These are phyloP conservation scores for Sebastes diploproa DNA, from an alignment of 2,797 vertebrate genomes.

Conservation along the genomic window DNA sequence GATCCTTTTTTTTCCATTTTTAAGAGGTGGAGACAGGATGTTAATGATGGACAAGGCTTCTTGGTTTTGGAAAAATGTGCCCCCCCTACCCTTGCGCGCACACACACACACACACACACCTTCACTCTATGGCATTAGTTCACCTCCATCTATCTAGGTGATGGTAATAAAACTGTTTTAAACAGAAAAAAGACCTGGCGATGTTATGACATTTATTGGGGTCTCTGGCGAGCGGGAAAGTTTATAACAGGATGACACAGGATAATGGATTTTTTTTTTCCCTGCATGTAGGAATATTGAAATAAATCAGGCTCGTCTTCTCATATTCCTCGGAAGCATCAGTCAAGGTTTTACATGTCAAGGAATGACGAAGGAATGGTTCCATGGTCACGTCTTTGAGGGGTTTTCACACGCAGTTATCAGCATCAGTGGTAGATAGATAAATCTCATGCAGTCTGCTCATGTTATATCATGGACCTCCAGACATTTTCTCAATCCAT, in stretches of 20 bases:
- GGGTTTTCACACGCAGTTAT: neutral
- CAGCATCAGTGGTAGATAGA: neutral
- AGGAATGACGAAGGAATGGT: neutral
- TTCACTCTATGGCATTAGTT: constrained; percentile 5
- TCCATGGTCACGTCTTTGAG: neutral
- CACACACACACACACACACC: constrained; percentile 15
- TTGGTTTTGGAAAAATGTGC: constrained; percentile 43
- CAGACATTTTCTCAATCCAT: neutral
- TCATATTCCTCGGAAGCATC: neutral
- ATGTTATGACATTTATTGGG: constrained; percentile 66
- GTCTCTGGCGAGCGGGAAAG: constrained; percentile 21
- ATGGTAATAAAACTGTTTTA: constrained; percentile 61
- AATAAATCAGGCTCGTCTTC: constrained; percentile 23
- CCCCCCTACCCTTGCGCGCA: neutral
- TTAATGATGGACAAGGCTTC: constrained; percentile 42
- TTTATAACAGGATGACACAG: constrained; percentile 59
- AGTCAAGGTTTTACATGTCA: constrained; percentile 8
- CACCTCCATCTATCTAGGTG: constrained; percentile 9
- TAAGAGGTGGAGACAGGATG: constrained; percentile 68
- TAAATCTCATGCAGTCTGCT: neutral
- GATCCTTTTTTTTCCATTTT: constrained; percentile 51
- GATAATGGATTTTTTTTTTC: constrained; percentile 22
- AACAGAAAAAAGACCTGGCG: constrained; percentile 36
- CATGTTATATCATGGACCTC: neutral
- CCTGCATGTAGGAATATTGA: constrained; percentile 30